These are phyloP conservation scores for Thinocorus orbignyianus DNA, from an alignment of 2,113 vertebrate species.

Conservation along the genomic window DNA sequence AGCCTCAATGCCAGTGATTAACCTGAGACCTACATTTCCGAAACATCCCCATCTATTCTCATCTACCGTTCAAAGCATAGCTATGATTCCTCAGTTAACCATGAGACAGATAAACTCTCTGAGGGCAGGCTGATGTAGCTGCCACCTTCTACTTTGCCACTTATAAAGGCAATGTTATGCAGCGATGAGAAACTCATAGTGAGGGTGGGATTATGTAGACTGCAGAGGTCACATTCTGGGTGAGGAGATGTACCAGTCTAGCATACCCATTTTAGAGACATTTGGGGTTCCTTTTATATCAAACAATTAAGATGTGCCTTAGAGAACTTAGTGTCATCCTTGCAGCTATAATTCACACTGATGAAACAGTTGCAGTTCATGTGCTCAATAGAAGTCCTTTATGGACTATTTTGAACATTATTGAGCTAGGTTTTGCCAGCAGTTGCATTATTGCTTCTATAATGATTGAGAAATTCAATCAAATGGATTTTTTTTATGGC, in stretches of 20 bases:
- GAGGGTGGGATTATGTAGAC: not conserved
- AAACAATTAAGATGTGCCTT: not conserved
- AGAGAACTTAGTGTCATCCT: not conserved
- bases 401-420: not conserved
- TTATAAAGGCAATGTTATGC: accelerated
- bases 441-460: conserved; percentile 40
- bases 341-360: not conserved
- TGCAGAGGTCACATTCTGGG: not conserved
- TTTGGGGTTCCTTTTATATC: not conserved
- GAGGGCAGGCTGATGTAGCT: not conserved
- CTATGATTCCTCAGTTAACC: not conserved
- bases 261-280: not conserved
- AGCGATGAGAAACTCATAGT: not conserved
- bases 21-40: accelerated
- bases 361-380: not conserved
- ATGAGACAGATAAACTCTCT: too few species aligned
- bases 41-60: not conserved
- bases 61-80: not conserved
- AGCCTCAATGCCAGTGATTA: not conserved
- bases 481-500: not conserved
- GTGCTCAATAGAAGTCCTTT: not conserved
- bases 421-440: not conserved
- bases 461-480: conserved; percentile 46
- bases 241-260: not conserved
- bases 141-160: not conserved